Conservation (phyloP, 2,888 invertebrate species). For the Cotesia congregata region DNA sequence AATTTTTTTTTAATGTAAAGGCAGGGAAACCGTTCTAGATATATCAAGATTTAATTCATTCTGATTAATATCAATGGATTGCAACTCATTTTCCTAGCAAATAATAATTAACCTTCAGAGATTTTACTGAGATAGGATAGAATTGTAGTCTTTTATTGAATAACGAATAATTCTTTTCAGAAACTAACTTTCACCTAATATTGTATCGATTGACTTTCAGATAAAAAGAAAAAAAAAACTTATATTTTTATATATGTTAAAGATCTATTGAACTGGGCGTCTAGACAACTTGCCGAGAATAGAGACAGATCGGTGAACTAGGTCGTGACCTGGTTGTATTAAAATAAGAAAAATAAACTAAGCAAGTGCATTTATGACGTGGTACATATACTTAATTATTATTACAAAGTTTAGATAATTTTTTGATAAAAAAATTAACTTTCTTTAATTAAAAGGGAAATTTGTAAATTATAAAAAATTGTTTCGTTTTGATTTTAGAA, state of each 20-base stretch:
- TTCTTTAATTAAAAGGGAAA: neutral
- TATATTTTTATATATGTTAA: neutral
- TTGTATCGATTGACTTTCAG: neutral
- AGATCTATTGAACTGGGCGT: slow-evolving; percentile 11
- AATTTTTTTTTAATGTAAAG: neutral
- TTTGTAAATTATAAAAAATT: no score
- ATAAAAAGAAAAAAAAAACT: neutral
- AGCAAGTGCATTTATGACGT: neutral
- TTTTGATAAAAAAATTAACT: neutral
- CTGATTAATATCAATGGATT: neutral
- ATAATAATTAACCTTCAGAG: neutral
- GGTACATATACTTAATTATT: neutral
- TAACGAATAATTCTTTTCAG: neutral
- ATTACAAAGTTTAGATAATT: neutral
- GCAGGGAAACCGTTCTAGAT: neutral
- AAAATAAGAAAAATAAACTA: slow-evolving; percentile 7
- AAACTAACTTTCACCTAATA: neutral
- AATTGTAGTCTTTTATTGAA: neutral
- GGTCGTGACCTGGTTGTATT: slow-evolving; percentile 53
- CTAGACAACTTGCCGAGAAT: slow-evolving; percentile 45
- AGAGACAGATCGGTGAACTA: slow-evolving; percentile 48
- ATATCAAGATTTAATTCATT: neutral
- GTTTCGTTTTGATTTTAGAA: no score
- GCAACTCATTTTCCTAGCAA: neutral
- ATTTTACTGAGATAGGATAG: neutral